Evolutionary conservation across 2,113 vertebrate genomes (phyloP), one percentile per base, ranked within the genome.

Genomic region (Apistogramma diplotaenia): DNA sequence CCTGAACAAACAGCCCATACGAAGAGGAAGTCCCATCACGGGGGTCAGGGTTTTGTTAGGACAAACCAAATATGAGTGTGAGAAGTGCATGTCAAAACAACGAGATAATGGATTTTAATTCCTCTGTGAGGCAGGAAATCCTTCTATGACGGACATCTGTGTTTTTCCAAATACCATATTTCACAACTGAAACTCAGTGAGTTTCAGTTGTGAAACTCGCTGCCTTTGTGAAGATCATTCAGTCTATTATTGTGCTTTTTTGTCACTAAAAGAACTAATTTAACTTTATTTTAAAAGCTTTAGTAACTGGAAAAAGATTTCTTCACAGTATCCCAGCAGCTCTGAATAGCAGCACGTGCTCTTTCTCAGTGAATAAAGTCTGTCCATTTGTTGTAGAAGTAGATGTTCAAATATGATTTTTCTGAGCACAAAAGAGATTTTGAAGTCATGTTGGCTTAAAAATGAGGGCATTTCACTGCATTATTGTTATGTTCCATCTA

Each of bases 1-100:
- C 84, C 85, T 86, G 85, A 91, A 90, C 81, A 91, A 93, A 91
- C 85, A 92, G 79, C 11, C 49, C 53, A n/a, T 57, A 75, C 49
- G 31, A 53, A 76, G 78, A 90, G 82, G 88, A 89, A 90, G 88
- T 86, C 51, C 78, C 74, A 65, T 81, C 82, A 85, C 31, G 4
- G 77, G 81, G 78, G 83, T 57, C 62, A 31, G 62, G 82, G 81
- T 73, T 79, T 81, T 85, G 87, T 76, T 82, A 74, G 86, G 81
- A 85, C 84, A 73, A 75, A 85, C 80, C 73, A 74, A 81, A 85
- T 85, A 89, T 77, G 74, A 87, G 74, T 83, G 72, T 8, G 73
- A 77, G 83, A 82, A 74, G 57, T 33, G 65, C 1, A 2, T 83
- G 76, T 74, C 73, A 89, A 88, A 86, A 89, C 83, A 89, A 77